Evolutionary conservation across 2,888 invertebrate genomes (phyloP).

Genomic region (Phortica okadai): DNA sequence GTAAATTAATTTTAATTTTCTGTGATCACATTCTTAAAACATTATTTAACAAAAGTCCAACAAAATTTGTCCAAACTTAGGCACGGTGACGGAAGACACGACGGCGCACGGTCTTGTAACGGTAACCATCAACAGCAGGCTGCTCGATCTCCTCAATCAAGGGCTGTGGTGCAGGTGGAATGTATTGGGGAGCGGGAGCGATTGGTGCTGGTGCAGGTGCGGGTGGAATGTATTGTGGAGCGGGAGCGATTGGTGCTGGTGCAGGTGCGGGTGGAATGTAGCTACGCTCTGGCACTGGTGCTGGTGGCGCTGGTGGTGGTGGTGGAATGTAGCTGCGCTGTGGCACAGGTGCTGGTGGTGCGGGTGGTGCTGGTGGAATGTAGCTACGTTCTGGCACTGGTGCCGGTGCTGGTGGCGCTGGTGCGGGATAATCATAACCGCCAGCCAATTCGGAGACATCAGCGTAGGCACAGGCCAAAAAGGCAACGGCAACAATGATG

Average conservation of each 20-base stretch:
- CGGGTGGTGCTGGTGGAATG: constrained; percentile 50
- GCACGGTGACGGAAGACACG: constrained; percentile 66
- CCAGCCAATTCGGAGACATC: constrained; percentile 53
- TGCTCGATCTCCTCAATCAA: constrained; percentile 57
- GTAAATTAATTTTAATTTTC: background rate
- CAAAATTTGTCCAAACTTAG: constrained; percentile 36
- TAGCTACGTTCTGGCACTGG: constrained; percentile 54
- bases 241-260: constrained; percentile 46
- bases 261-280: constrained; percentile 44
- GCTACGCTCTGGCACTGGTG: constrained; percentile 55
- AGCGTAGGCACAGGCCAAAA: constrained; percentile 56
- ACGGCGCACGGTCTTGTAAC: constrained; percentile 64
- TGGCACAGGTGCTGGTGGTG: constrained; percentile 55
- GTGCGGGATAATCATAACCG: constrained; percentile 62
- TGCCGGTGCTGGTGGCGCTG: constrained; percentile 56
- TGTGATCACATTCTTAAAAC: constrained; percentile 7
- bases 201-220: constrained; percentile 45
- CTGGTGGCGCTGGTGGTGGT: constrained; percentile 56
- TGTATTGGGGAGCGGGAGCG: constrained; percentile 43
- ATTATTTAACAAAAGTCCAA: constrained; percentile 10
- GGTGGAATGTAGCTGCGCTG: constrained; percentile 47
- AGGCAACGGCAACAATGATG: constrained; percentile 58
- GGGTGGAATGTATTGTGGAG: constrained; percentile 29
- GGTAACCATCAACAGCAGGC: constrained; percentile 63
- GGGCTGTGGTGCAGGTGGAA: constrained; percentile 47